These are phyloP conservation scores for Sphaerophoria taeniata DNA, from an alignment of 2,888 invertebrate species.

Conservation along the genomic window DNA sequence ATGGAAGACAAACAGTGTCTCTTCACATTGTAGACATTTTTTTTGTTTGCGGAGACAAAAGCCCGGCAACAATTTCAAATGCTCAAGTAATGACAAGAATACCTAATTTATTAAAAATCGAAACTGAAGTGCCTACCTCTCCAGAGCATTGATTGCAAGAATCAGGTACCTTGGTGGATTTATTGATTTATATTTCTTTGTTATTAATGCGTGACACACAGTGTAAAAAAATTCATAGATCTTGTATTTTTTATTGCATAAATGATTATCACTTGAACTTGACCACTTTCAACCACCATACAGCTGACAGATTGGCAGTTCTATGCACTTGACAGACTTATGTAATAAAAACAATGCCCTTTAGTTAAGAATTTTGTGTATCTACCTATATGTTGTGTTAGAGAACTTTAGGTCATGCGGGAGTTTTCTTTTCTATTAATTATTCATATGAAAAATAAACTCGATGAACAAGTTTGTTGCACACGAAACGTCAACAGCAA, in stretches of 20 bases:
- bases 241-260: constrained; percentile 6
- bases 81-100: constrained; percentile 6
- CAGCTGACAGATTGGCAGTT: constrained; percentile 23
- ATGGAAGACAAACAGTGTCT: constrained; percentile 9
- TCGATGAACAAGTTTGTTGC: not conserved
- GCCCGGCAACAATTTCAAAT: not conserved
- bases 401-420: not conserved
- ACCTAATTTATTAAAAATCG: constrained; percentile 8
- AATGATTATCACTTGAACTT: constrained; percentile 25
- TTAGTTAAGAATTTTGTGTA: not conserved
- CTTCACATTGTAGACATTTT: not conserved
- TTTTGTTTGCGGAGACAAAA: not conserved
- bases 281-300: constrained; percentile 24
- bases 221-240: not conserved
- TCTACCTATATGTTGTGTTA: not conserved
- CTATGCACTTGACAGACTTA: constrained; percentile 20
- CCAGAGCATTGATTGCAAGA: constrained; percentile 2
- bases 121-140: not conserved
- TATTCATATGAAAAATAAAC: constrained; percentile 6
- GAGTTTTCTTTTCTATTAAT: not conserved
- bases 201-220: not conserved
- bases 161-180: not conserved
- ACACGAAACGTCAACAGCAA: constrained; percentile 12
- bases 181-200: constrained; percentile 5
- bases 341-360: constrained; percentile 21